Conservation (phyloP, 2,797 vertebrate species). For the Gastrophryne carolinensis region DNA sequence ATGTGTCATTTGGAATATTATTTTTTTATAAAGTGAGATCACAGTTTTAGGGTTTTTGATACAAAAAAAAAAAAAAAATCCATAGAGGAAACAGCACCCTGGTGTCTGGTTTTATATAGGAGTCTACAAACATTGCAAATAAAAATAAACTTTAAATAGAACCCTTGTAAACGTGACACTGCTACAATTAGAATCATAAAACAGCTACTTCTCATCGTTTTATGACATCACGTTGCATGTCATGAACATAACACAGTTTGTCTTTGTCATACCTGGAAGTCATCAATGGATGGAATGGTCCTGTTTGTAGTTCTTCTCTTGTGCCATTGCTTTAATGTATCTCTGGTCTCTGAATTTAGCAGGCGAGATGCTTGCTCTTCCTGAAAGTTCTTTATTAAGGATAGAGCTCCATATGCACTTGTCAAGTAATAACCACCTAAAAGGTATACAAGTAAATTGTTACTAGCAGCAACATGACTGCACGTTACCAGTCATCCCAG, state of each 20-base stretch:
- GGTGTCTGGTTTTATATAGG: no score
- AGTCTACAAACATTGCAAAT: no score
- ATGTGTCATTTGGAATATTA: no score
- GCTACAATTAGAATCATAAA: no score
- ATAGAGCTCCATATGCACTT: constrained; percentile 91
- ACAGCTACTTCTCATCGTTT: no score
- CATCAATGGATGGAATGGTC: constrained; percentile 84
- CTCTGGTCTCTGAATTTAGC: constrained; percentile 87
- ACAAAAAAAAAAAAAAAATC: no score
- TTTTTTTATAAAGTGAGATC: no score
- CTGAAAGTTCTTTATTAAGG: constrained; percentile 95
- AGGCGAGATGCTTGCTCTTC: constrained; percentile 92
- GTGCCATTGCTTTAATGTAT: constrained; percentile 94
- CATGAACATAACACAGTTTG: background rate
- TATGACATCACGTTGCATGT: background rate
- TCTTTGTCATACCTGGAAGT: constrained; percentile 84
- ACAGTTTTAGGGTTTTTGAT: no score
- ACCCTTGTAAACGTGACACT: no score
- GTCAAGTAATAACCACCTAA: constrained; percentile 96
- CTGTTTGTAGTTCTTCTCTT: constrained; percentile 86
- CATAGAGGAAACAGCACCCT: no score
- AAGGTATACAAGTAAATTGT: constrained; percentile 27
- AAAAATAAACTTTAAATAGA: no score
- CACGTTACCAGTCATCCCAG: no score
- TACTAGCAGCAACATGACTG: background rate